These are phyloP conservation scores for Tetheella fluctuosa DNA, from an alignment of 2,888 invertebrate genomes.

Conservation along the genomic window DNA sequence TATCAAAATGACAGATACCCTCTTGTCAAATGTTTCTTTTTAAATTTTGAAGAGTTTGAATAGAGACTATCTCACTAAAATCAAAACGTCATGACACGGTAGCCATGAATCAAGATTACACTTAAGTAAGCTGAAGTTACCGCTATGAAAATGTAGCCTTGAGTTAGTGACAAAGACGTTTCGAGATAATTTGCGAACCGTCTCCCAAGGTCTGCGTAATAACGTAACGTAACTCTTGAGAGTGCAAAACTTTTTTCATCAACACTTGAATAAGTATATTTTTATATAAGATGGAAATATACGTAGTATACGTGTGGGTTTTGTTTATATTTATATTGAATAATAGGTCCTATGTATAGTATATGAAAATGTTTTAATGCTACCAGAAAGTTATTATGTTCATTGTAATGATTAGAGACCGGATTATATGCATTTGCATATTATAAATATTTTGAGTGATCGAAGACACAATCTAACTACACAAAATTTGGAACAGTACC, in stretches of 20 bases:
- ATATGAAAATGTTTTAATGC: too few relatives aligned
- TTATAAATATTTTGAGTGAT: too few relatives aligned
- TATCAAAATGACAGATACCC: too few relatives aligned
- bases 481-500: too few relatives aligned
- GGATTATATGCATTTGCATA: too few relatives aligned
- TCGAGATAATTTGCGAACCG: conserved; percentile 31
- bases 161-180: conserved; percentile 29
- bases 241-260: conserved; percentile 4
- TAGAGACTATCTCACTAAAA: not conserved
- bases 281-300: not conserved
- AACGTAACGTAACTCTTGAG: not conserved
- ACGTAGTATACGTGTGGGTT: not conserved
- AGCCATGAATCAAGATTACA: conserved; percentile 13
- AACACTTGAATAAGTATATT: conserved; percentile 1
- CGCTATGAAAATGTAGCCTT: conserved; percentile 4
- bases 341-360: too few relatives aligned
- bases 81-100: not conserved
- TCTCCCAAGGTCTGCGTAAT: not conserved
- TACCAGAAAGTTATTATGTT: too few relatives aligned
- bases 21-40: too few relatives aligned
- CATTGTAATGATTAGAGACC: too few relatives aligned
- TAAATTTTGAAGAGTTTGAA: too few relatives aligned
- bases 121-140: conserved; percentile 9
- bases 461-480: too few relatives aligned
- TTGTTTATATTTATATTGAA: too few relatives aligned